Percentiles rank a stretch among this genome's conserved stretches.
Conservation (phyloP, 2,113 vertebrate genomes). For the Atlantisia rogersi region DNA sequence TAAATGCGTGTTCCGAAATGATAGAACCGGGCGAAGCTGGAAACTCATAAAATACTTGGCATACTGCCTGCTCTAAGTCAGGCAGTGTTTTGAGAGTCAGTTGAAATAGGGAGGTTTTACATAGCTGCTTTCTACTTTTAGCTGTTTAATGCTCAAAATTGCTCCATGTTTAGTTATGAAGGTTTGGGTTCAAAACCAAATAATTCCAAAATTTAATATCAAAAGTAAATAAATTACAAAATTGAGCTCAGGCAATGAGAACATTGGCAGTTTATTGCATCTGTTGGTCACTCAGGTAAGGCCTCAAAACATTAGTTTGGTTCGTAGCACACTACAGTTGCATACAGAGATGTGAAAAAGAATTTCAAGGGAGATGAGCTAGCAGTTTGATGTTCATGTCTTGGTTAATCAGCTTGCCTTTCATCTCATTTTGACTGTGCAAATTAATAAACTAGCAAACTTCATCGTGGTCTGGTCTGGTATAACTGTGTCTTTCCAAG, state of each 20-base stretch:
- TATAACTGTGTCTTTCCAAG: background rate
- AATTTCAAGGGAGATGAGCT: background rate
- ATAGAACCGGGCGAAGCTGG: background rate
- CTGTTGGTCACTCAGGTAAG: background rate
- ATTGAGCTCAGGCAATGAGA: background rate
- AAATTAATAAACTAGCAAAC: background rate
- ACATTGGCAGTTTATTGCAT: background rate
- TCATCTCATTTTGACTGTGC: background rate
- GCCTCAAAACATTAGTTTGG: background rate
- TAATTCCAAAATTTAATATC: background rate
- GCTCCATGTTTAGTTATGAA: background rate
- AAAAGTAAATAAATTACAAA: background rate
- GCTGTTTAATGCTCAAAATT: background rate
- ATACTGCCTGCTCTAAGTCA: background rate
- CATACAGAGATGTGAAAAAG: fast-evolving
- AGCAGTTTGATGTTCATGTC: background rate
- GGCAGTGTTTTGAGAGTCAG: background rate
- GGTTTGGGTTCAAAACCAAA: background rate
- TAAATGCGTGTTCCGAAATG: background rate
- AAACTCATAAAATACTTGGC: background rate
- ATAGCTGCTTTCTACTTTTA: background rate
- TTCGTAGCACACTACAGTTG: background rate
- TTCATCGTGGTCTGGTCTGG: background rate
- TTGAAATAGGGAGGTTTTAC: background rate
- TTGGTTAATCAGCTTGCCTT: background rate